These are phyloP conservation scores for Xanthorhoe spadicearia DNA, from an alignment of 2,888 invertebrate species.

Conservation along the genomic window DNA sequence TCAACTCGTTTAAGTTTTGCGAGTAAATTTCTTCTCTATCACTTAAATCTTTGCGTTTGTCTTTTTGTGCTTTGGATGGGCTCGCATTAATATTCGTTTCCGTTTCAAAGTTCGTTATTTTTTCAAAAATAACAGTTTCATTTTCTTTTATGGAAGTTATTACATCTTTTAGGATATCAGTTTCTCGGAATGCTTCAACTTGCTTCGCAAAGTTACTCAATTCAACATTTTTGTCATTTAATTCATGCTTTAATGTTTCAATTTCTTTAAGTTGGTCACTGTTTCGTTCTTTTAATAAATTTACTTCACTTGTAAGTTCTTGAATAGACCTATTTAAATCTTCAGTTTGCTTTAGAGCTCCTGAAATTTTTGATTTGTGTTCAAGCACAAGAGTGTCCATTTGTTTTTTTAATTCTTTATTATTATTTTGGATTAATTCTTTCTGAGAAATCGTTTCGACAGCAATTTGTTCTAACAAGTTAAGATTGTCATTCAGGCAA, in stretches of 20 bases:
- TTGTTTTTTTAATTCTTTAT: conserved; percentile 43
- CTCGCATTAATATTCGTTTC: conserved; percentile 38
- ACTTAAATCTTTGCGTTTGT: conserved; percentile 39
- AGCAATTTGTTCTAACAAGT: conserved; percentile 54
- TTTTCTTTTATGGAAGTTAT: conserved; percentile 43
- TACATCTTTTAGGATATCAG: conserved; percentile 6
- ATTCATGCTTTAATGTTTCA: conserved; percentile 30
- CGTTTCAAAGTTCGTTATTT: conserved; percentile 36
- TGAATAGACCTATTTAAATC: conserved; percentile 32
- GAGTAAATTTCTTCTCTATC: conserved; percentile 43
- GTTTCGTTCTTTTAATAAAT: conserved; percentile 22
- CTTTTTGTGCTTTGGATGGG: conserved; percentile 45
- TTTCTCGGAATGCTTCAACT: conserved; percentile 18
- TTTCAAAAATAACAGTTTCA: conserved; percentile 32
- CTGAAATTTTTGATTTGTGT: conserved; percentile 42
- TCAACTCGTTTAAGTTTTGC: conserved; percentile 40
- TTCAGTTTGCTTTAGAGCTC: conserved; percentile 42
- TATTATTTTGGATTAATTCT: conserved; percentile 41
- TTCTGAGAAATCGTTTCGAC: conserved; percentile 52
- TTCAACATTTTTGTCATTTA: conserved; percentile 35
- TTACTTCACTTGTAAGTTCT: conserved; percentile 33
- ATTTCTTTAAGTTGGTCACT: conserved; percentile 21
- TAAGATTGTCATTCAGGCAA: conserved; percentile 52
- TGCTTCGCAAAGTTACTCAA: conserved; percentile 21
- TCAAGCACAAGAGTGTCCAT: conserved; percentile 22